Percentiles rank a stretch among this genome's conserved stretches.
These are phyloP conservation scores for Lepeophtheirus salmonis DNA, from an alignment of 1,140 invertebrate species.

Conservation along the genomic window DNA sequence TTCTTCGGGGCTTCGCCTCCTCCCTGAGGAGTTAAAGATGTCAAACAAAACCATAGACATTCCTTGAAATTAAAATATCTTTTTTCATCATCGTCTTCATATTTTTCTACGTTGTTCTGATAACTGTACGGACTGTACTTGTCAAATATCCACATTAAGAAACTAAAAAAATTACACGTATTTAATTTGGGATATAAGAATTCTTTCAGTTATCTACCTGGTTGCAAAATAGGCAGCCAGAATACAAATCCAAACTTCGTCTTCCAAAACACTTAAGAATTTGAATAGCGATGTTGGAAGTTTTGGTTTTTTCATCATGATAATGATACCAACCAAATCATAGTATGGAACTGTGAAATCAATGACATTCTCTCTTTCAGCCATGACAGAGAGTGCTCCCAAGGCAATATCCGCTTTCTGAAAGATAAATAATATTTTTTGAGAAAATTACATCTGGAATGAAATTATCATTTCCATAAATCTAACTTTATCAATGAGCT, in stretches of 20 bases:
- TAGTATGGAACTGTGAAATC: slow-evolving; percentile 91
- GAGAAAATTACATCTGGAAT: too few relatives aligned
- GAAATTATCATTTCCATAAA: too few relatives aligned
- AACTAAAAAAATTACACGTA: slow-evolving; percentile 34
- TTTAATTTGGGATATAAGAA: neutral
- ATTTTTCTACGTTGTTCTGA: slow-evolving; percentile 81
- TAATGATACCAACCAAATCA: slow-evolving; percentile 79
- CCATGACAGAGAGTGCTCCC: slow-evolving; percentile 60
- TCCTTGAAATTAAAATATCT: slow-evolving; percentile 86
- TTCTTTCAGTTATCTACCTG: neutral
- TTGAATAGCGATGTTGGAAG: slow-evolving; percentile 74
- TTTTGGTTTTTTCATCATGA: slow-evolving; percentile 63
- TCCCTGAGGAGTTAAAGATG: slow-evolving; percentile 74
- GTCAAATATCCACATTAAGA: slow-evolving; percentile 87
- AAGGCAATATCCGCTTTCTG: slow-evolving; percentile 68
- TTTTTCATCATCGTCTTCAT: slow-evolving; percentile 81
- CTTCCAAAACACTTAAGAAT: slow-evolving; percentile 86
- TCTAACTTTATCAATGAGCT: slow-evolving; percentile 58
- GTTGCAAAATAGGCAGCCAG: slow-evolving; percentile 85
- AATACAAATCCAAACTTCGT: slow-evolving; percentile 88
- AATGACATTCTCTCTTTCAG: slow-evolving; percentile 77
- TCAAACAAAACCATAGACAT: slow-evolving; percentile 98
- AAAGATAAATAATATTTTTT: slow-evolving; percentile 11
- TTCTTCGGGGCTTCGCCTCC: slow-evolving; percentile 91
- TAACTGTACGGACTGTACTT: slow-evolving; percentile 88